Evolutionary conservation across 2,797 vertebrate species (phyloP).

Genomic region (Smutsia temminckii): DNA sequence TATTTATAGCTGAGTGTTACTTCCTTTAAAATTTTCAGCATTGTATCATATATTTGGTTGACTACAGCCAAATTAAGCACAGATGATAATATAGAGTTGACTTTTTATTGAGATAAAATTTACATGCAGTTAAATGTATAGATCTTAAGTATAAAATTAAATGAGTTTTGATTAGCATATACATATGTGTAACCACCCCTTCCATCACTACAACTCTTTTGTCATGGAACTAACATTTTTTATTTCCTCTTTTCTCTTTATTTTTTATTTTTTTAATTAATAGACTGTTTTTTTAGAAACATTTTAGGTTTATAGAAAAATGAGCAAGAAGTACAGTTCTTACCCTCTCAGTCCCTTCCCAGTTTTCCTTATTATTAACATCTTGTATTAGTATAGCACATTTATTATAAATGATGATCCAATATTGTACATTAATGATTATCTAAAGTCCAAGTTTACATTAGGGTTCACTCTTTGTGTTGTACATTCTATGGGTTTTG

Average conservation of each 20-base stretch:
- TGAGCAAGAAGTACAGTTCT: neutral
- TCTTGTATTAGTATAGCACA: neutral
- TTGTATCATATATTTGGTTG: neutral
- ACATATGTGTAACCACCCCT: neutral
- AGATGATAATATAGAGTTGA: neutral
- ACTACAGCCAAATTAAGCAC: neutral
- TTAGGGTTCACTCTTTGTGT: neutral
- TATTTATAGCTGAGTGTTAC: neutral
- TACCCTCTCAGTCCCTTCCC: no score
- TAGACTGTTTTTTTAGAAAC: neutral
- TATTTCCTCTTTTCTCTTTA: neutral
- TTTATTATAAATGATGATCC: neutral
- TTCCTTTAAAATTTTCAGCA: neutral
- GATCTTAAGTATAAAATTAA: neutral
- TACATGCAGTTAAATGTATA: neutral
- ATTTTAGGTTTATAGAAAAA: neutral
- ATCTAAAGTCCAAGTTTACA: neutral
- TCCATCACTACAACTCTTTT: neutral
- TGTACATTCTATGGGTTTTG: neutral
- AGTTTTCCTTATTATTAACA: neutral
- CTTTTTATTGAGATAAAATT: conserved; percentile 3
- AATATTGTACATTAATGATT: neutral
- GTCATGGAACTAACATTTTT: neutral
- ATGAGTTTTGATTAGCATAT: neutral
- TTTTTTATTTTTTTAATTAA: neutral